Evolutionary conservation across 2,888 invertebrate species (phyloP), one percentile per base, ranked within the genome.

Genomic region (Drosophila putrida): DNA sequence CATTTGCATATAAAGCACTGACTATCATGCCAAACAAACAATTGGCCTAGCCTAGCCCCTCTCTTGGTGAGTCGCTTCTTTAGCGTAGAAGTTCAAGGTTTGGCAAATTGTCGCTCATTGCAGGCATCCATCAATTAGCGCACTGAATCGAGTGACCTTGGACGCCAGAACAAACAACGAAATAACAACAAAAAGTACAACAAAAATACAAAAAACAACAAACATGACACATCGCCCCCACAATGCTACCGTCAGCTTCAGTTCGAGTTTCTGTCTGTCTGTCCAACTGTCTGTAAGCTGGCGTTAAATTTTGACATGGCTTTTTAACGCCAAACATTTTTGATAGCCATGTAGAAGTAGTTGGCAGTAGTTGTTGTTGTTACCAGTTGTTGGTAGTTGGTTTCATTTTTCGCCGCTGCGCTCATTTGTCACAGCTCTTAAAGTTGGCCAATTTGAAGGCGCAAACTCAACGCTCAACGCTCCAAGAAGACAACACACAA

Each of bases 241-340:
- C 53, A 66, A 27, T 44, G 64, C 64, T 64, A 60, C 60, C 33
- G 70, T 49, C 54, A 49, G 57, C 38, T 41, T n/a, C 10, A 44
- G 33, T 13, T 33, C 28, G 15, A 28, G 28, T 31, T 39, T 15
- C 13, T 25, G 9, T 27, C 13, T 46, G 59, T 49, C 46, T 33
- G 36, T 41, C 50, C 28, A 10, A 4, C 53, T 31, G 53, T 41
- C 41, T 11, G 3, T 69, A 79, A 63, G 60, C 73, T 79, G 71
- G 89, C 88, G 88, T 77, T 89, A 85, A 89, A 89, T 85, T 83
- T 79, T 81, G 75, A 85, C 84, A 89, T 77, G 88, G 75, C 75
- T 83, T 76, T 81, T 88, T 76, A 81, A 71, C 84, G 81, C 79
- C 74, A 80, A 85, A 67, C 69, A 74, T 70, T 61, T 63, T 60